These are phyloP conservation scores for Cerceris rybyensis DNA, from an alignment of 2,888 invertebrate species.

Conservation along the genomic window DNA sequence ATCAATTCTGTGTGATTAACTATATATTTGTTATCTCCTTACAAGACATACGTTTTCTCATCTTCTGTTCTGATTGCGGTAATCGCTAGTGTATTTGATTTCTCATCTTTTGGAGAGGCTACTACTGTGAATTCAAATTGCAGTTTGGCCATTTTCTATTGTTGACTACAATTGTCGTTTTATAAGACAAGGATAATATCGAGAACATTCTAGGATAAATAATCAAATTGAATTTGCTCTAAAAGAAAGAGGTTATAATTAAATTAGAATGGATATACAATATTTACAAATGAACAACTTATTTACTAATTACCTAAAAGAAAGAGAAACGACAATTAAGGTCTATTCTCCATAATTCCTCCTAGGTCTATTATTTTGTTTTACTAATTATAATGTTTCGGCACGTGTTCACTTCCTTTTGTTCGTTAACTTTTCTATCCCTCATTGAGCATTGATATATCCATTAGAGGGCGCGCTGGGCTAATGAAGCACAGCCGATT, in stretches of 20 bases:
- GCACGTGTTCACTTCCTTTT: neutral
- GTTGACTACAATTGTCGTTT: slow-evolving; percentile 15
- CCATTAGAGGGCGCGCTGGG: too few species aligned
- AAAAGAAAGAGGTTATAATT: too few species aligned
- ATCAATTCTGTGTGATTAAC: neutral
- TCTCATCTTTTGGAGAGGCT: slow-evolving; percentile 20
- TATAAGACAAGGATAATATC: neutral
- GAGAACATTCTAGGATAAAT: neutral
- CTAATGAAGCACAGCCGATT: neutral
- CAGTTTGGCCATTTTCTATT: slow-evolving; percentile 18
- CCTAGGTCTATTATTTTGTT: neutral
- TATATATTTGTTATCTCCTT: slow-evolving; percentile 8
- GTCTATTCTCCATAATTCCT: neutral
- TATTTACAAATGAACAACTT: too few species aligned
- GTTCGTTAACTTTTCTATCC: neutral
- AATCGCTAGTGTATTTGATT: slow-evolving; percentile 30
- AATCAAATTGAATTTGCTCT: neutral
- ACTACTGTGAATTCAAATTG: slow-evolving; percentile 28
- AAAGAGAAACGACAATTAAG: too few species aligned
- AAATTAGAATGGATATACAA: too few species aligned
- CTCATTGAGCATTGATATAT: neutral
- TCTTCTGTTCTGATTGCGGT: slow-evolving; percentile 34
- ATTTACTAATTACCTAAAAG: too few species aligned
- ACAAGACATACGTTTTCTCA: slow-evolving; percentile 5
- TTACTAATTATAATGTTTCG: too few species aligned